Evolutionary conservation across 2,888 invertebrate species (phyloP), one percentile per base, ranked within the genome.

Genomic region (Agriopis leucophaearia): DNA sequence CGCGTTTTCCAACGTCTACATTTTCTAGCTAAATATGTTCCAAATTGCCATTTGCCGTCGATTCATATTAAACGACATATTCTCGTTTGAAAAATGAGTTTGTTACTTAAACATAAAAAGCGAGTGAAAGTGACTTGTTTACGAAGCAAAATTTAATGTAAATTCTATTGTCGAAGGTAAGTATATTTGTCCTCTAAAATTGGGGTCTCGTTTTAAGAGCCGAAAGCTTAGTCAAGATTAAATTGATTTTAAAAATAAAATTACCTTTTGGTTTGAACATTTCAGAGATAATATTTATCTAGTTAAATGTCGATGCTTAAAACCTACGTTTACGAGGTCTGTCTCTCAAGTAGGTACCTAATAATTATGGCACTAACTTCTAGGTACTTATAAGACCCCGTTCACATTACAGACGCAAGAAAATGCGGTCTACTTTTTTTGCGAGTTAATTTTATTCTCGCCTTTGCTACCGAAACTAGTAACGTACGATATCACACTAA

Each of bases 1-100:
- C 86, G 86, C 85, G 78, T 81, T 79, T 78, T 79, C 80, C 83
- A 79, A 83, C 83, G 80, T 85, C 83, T 85, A 76, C 40, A 50
- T 87, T 86, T 84, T 83, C 78, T 77, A 81, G 81, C 82, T 83
- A 85, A 90, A 88, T 87, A 88, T 86, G 83, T 84, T 86, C 84
- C 81, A 89, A 90, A 89, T 88, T 88, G 86, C 84, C 82, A 82
- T 88, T 86, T 82, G 78, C 81, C 78, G 83, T 86, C 82, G 79
- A 83, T 81, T 74, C 66, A 74, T 70, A 71, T 69, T 68, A 58
- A 57, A 65, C 40, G 67, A 60, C 66, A 71, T 70, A 72, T 74
- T 72, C 62, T 74, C 64, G 52, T 74, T 70, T 70, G 64, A 74
- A 74, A 79, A 77, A 70, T 72, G 67, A 71, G 68, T 65, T 77